Conservation (phyloP, 2,797 vertebrate genomes). For the Anguilla megastoma region DNA sequence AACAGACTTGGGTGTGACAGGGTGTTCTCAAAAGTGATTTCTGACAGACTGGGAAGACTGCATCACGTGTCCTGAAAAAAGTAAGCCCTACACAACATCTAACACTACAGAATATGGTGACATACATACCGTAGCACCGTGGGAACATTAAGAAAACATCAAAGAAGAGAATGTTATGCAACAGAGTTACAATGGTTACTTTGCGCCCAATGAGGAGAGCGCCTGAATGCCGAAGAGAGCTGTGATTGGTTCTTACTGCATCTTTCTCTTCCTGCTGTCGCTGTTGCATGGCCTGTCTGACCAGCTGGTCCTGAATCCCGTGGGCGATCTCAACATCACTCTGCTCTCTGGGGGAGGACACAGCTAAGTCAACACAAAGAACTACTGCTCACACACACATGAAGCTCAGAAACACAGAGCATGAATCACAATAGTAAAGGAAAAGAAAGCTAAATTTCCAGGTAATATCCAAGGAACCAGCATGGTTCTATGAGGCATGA, state of each 20-base stretch:
- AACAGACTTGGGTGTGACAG: background rate
- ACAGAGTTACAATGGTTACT: background rate
- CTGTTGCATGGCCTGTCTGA: slow-evolving; percentile 85
- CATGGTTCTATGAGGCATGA: background rate
- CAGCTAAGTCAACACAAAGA: background rate
- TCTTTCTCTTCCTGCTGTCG: slow-evolving; percentile 92
- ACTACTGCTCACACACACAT: background rate
- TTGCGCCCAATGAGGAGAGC: background rate
- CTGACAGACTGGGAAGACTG: background rate
- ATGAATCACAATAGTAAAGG: background rate
- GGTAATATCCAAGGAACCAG: background rate
- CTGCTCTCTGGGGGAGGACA: slow-evolving; percentile 72
- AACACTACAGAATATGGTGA: background rate
- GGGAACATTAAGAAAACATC: background rate
- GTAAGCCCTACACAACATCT: background rate
- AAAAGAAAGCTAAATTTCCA: background rate
- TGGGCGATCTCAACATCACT: slow-evolving; percentile 92
- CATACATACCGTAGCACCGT: background rate
- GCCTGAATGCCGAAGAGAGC: background rate
- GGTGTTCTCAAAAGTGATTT: background rate
- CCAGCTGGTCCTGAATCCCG: slow-evolving; percentile 92
- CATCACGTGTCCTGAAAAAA: background rate
- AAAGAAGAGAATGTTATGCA: background rate
- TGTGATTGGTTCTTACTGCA: slow-evolving; percentile 73
- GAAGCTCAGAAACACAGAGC: background rate